Evolutionary conservation across 2,797 vertebrate genomes (phyloP).

Genomic region (Eulemur mongoz): DNA sequence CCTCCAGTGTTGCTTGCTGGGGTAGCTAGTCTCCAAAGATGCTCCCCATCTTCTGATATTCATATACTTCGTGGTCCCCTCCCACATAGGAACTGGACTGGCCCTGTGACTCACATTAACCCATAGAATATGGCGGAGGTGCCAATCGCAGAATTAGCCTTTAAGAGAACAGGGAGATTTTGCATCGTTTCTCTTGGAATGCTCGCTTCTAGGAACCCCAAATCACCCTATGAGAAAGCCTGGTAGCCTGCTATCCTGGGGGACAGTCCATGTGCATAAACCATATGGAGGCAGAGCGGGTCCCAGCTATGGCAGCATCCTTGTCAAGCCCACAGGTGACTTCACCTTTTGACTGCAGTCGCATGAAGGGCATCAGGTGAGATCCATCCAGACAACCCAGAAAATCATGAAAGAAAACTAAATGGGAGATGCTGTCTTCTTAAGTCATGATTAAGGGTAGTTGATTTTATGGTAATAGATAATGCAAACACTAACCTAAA

Average conservation of each 20-base stretch:
- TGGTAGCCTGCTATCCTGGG: neutral
- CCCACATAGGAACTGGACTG: too few relatives aligned
- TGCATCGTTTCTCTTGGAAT: neutral
- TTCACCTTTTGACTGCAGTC: neutral
- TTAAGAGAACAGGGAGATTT: neutral
- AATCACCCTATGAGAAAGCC: neutral
- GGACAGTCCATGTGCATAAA: neutral
- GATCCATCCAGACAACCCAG: neutral
- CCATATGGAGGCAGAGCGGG: neutral
- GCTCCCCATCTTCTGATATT: too few relatives aligned
- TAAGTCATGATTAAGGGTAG: neutral
- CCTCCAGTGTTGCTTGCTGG: too few relatives aligned
- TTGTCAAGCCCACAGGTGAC: neutral
- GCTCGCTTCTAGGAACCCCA: neutral
- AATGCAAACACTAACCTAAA: neutral
- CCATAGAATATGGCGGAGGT: too few relatives aligned
- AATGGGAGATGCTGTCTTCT: neutral
- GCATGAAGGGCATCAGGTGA: neutral
- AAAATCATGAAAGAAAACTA: neutral
- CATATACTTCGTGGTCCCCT: too few relatives aligned
- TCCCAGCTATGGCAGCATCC: neutral
- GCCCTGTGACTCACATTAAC: too few relatives aligned
- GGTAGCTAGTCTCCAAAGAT: too few relatives aligned
- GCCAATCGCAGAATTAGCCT: neutral
- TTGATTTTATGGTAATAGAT: neutral